Evolutionary conservation across 1,140 invertebrate genomes (phyloP).

Genomic region (Leguminivora glycinivorella): DNA sequence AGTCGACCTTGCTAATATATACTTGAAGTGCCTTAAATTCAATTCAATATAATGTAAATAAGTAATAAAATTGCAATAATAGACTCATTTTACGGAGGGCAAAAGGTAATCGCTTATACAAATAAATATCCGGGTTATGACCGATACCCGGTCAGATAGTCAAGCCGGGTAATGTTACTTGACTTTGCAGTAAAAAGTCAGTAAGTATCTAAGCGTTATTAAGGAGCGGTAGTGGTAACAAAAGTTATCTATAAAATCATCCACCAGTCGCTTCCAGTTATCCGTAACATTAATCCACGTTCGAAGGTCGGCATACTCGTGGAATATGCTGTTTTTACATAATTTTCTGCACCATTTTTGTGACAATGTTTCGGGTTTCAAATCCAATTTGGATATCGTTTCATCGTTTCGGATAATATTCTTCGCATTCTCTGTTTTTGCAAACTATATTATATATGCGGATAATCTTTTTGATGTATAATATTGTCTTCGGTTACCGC

Average conservation of each 20-base stretch:
- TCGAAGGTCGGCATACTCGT: neutral
- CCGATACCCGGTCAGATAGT: too few relatives aligned
- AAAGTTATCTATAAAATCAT: neutral
- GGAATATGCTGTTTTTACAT: conserved; percentile 9
- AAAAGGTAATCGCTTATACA: too few relatives aligned
- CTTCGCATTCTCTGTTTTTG: neutral
- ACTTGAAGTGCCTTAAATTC: too few relatives aligned
- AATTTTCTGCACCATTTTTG: neutral
- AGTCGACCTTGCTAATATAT: too few relatives aligned
- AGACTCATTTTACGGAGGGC: too few relatives aligned
- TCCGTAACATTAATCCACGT: neutral
- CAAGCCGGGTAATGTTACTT: too few relatives aligned
- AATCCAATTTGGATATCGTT: neutral
- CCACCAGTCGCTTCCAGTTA: neutral
- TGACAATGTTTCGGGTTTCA: conserved; percentile 3
- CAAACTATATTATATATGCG: neutral
- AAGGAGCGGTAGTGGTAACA: neutral
- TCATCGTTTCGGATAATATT: conserved; percentile 1
- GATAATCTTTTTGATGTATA: too few relatives aligned
- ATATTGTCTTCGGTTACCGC: too few relatives aligned
- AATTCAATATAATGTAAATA: too few relatives aligned
- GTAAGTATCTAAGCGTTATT: neutral
- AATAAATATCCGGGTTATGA: too few relatives aligned
- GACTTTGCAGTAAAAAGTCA: too few relatives aligned
- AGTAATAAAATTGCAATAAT: too few relatives aligned